Percentiles rank a stretch among this genome's conserved stretches.
Conservation (phyloP, 2,797 vertebrate species). For the Pyrocephalus nanus region DNA sequence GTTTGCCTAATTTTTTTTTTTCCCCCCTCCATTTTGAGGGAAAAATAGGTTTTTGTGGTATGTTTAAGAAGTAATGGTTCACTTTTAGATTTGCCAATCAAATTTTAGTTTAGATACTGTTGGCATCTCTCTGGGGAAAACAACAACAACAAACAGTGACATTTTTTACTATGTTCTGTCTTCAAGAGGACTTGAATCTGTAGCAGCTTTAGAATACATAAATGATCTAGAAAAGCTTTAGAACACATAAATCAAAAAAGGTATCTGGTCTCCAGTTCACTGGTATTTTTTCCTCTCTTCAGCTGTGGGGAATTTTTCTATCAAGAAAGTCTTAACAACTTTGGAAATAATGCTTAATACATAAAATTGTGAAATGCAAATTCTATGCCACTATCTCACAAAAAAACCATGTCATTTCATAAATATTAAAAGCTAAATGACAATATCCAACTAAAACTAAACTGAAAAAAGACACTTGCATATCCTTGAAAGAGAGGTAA, state of each 20-base stretch:
- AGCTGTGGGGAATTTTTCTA: not conserved
- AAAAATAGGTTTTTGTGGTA: rapidly evolving
- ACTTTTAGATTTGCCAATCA: not conserved
- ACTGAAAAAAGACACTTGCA: not conserved
- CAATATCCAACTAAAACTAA: constrained; percentile 42
- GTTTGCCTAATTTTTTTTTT: not conserved
- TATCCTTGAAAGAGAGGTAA: constrained; percentile 38
- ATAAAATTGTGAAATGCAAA: constrained; percentile 19
- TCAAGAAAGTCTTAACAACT: constrained; percentile 50
- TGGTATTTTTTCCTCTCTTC: not conserved
- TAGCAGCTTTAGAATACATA: constrained; percentile 11
- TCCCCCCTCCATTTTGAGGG: not conserved
- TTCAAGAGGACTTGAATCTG: constrained; percentile 8
- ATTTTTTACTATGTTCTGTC: constrained; percentile 24
- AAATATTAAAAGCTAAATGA: constrained; percentile 49
- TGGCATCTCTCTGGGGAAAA: not conserved
- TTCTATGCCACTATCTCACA: not conserved
- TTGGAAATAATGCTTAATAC: constrained; percentile 6
- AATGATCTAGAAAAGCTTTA: constrained; percentile 24
- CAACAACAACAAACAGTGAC: not conserved
- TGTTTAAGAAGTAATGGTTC: not conserved
- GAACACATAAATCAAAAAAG: not conserved
- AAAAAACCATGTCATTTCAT: constrained; percentile 10
- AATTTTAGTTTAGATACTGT: not conserved
- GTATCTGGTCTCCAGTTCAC: not conserved